These are phyloP conservation scores for Kryptopterus vitreolus DNA, from an alignment of 2,797 vertebrate genomes.

Conservation along the genomic window DNA sequence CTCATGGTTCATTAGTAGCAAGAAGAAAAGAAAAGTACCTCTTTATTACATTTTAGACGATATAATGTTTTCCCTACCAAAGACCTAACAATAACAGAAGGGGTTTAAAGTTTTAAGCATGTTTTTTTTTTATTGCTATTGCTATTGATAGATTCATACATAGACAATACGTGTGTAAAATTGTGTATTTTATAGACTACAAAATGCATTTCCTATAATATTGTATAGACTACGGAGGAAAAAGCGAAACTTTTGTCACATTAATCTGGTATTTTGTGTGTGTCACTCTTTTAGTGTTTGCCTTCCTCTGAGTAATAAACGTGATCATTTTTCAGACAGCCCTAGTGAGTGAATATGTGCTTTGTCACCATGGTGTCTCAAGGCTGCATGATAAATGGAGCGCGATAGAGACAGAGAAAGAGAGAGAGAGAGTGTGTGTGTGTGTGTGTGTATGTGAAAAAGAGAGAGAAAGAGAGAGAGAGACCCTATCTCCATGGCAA, in stretches of 20 bases:
- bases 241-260: neutral
- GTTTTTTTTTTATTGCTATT: no score
- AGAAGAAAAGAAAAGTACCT: neutral
- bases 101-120: neutral
- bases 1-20: neutral
- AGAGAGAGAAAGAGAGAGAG: conserved; percentile 14
- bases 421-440: conserved; percentile 3
- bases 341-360: conserved; percentile 24
- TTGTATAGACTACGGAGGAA: neutral
- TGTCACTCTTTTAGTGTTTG: neutral
- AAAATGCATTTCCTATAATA: conserved; percentile 3
- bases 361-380: conserved; percentile 44
- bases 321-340: conserved; percentile 31
- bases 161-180: neutral
- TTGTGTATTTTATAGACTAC: neutral
- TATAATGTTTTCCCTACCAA: neutral
- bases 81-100: neutral
- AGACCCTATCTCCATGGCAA: conserved; percentile 41
- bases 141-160: neutral
- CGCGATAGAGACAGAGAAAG: neutral
- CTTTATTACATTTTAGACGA: neutral
- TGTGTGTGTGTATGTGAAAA: no score
- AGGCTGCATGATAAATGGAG: conserved; percentile 38
- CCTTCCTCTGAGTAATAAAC: conserved; percentile 1
- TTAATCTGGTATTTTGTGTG: neutral